Conservation (phyloP, 2,113 vertebrate genomes). For the Podiceps cristatus region DNA sequence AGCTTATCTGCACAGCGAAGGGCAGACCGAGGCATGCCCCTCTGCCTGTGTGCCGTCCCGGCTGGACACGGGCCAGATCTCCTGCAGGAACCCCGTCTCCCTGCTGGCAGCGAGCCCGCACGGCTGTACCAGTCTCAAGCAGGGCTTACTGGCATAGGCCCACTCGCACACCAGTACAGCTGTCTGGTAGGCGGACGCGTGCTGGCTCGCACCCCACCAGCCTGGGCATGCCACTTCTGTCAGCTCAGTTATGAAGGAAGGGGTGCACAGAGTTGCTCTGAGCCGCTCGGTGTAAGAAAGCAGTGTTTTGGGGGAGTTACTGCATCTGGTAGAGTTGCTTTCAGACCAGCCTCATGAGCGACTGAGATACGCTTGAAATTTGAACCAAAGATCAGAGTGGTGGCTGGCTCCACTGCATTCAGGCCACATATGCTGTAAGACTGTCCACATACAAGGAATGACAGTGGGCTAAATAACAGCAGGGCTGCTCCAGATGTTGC, state of each 20-base stretch:
- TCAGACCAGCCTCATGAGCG: background rate
- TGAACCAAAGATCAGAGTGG: background rate
- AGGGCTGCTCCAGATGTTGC: background rate
- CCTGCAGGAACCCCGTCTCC: fast-evolving
- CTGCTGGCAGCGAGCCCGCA: fast-evolving
- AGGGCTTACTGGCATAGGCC: background rate
- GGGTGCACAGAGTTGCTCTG: background rate
- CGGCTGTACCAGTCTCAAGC: background rate
- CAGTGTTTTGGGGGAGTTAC: background rate
- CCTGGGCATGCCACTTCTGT: fast-evolving
- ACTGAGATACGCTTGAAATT: background rate
- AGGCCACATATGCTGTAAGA: background rate
- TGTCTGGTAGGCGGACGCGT: fast-evolving
- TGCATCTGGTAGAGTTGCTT: background rate
- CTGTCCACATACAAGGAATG: background rate
- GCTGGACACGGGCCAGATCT: background rate
- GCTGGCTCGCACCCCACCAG: fast-evolving
- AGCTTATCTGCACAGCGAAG: background rate
- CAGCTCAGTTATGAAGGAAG: background rate
- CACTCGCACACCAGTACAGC: background rate
- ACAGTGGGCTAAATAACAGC: background rate
- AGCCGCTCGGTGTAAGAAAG: fast-evolving
- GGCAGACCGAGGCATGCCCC: background rate
- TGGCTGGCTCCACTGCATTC: background rate
- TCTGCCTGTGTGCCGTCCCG: background rate